Conservation (phyloP, 1,140 invertebrate species). For the Calycopis cecrops region DNA sequence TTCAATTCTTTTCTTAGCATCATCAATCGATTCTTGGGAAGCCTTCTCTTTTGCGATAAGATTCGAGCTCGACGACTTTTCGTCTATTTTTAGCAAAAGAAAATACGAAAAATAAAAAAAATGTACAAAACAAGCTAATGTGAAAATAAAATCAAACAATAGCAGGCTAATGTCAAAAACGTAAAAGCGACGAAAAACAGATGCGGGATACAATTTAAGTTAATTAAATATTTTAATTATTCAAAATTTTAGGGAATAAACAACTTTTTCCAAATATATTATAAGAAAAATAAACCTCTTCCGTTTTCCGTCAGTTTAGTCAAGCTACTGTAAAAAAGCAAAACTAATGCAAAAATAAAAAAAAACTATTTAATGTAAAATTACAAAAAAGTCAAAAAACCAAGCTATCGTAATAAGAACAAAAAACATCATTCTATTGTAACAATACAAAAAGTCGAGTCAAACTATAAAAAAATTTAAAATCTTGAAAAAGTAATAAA, state of each 20-base stretch:
- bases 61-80: slow-evolving; percentile 47
- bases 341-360: slow-evolving; percentile 22
- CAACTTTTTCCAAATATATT: no score
- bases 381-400: no score
- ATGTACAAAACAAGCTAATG: slow-evolving; percentile 19
- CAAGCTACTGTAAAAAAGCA: slow-evolving; percentile 1
- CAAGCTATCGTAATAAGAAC: no score
- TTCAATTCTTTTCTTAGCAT: slow-evolving; percentile 62
- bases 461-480: no score
- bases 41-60: slow-evolving; percentile 52
- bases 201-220: no score
- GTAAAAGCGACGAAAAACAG: not conserved
- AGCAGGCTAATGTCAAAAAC: not conserved
- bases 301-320: no score
- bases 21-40: slow-evolving; percentile 57
- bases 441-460: no score
- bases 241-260: no score
- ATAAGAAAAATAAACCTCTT: no score
- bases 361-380: slow-evolving; percentile 13
- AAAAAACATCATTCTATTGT: no score
- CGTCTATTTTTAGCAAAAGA: slow-evolving; percentile 33
- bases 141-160: slow-evolving; percentile 11
- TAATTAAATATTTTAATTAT: no score
- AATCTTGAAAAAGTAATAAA: no score
- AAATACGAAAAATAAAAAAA: slow-evolving; percentile 24